Conservation (phyloP, 2,797 vertebrate genomes). For the Channallabes apus region DNA sequence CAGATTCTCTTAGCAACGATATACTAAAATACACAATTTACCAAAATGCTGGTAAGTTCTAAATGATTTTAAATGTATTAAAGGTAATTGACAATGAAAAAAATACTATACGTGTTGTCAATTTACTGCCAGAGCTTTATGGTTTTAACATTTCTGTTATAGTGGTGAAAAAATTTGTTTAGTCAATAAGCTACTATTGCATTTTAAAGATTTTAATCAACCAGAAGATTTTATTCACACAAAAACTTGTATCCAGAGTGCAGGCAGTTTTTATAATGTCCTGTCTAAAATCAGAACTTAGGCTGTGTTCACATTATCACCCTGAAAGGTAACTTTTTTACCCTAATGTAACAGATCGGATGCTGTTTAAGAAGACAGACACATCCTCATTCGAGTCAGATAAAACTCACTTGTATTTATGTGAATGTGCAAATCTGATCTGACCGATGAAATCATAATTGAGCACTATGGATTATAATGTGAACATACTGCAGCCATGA, state of each 20-base stretch:
- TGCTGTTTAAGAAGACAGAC: too few species aligned
- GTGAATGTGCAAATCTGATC: too few species aligned
- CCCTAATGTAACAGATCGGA: too few species aligned
- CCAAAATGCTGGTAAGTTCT: too few species aligned
- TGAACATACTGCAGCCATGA: neutral
- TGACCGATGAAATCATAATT: too few species aligned
- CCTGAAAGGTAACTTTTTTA: too few species aligned
- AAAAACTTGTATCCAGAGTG: neutral
- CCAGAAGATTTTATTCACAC: neutral
- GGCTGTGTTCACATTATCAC: too few species aligned
- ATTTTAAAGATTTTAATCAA: neutral
- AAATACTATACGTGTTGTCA: neutral
- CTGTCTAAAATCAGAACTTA: neutral
- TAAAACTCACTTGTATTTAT: too few species aligned
- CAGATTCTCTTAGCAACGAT: neutral
- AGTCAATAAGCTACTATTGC: neutral
- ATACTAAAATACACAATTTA: neutral
- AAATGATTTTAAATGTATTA: too few species aligned
- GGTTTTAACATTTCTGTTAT: neutral
- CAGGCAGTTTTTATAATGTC: neutral
- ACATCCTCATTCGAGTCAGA: too few species aligned
- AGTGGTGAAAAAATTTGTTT: neutral
- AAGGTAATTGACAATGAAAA: neutral
- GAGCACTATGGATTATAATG: too few species aligned
- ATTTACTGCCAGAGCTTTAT: neutral